These are phyloP conservation scores for Ladona fulva DNA, from an alignment of 1,140 invertebrate genomes.

Conservation along the genomic window DNA sequence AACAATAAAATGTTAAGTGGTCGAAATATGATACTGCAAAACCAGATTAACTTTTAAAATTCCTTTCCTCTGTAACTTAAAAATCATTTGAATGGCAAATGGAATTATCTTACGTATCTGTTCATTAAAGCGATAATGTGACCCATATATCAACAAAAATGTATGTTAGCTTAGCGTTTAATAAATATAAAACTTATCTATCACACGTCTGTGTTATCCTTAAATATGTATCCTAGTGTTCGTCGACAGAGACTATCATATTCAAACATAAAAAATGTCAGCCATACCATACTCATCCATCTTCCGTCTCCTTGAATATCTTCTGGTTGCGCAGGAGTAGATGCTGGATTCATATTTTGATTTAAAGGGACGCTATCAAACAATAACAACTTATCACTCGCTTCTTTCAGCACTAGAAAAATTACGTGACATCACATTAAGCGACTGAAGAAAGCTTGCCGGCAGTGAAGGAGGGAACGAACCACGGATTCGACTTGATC, in stretches of 20 bases:
- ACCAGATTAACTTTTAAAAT: background rate
- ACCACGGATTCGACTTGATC: background rate
- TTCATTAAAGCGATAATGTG: too few relatives aligned
- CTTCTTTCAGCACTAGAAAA: background rate
- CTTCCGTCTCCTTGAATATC: slow-evolving; percentile 55
- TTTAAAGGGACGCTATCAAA: background rate
- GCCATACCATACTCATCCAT: slow-evolving; percentile 55
- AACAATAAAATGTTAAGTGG: too few relatives aligned
- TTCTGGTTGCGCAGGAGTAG: slow-evolving; percentile 46
- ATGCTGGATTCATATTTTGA: slow-evolving; percentile 45
- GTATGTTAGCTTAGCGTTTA: too few relatives aligned
- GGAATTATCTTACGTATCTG: too few relatives aligned
- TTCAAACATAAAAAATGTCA: slow-evolving; percentile 17
- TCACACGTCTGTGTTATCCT: too few relatives aligned
- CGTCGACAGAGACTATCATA: too few relatives aligned
- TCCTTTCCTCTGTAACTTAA: too few relatives aligned
- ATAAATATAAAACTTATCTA: too few relatives aligned
- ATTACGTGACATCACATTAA: background rate
- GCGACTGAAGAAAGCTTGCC: background rate
- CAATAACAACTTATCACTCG: background rate
- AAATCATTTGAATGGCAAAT: too few relatives aligned
- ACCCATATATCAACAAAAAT: too few relatives aligned
- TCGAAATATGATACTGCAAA: background rate
- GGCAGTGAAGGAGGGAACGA: background rate
- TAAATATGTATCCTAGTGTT: too few relatives aligned